Conservation (phyloP, 1,140 invertebrate species). For the Drosophila parvula region DNA sequence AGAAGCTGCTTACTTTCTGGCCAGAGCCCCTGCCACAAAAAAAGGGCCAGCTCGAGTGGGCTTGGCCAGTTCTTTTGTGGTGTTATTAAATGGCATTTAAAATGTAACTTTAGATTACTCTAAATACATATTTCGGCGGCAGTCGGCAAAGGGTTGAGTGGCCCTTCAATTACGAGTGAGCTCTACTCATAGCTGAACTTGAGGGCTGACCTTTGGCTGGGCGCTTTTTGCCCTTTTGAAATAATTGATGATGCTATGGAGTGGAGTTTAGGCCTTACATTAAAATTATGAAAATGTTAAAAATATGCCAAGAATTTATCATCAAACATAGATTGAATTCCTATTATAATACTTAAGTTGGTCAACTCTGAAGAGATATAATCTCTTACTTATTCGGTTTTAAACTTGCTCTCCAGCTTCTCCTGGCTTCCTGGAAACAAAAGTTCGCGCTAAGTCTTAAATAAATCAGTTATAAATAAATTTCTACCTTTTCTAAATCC, state of each 20-base stretch:
- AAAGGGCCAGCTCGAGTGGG: slow-evolving; percentile 27
- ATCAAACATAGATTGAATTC: too few relatives aligned
- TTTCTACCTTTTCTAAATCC: slow-evolving; percentile 23
- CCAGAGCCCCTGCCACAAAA: slow-evolving; percentile 20
- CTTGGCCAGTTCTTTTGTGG: slow-evolving; percentile 72
- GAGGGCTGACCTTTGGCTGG: slow-evolving; percentile 14
- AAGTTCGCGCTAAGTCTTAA: slow-evolving; percentile 1
- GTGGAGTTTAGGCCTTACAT: too few relatives aligned
- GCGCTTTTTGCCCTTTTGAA: background rate
- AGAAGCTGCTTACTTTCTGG: slow-evolving; percentile 59
- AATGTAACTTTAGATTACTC: slow-evolving; percentile 74
- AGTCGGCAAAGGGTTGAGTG: slow-evolving; percentile 30
- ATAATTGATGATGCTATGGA: background rate
- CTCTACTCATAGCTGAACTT: slow-evolving; percentile 16
- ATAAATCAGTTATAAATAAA: slow-evolving; percentile 18
- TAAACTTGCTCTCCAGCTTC: background rate
- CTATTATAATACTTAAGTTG: too few relatives aligned
- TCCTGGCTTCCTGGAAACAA: background rate
- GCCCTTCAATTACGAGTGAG: slow-evolving; percentile 34
- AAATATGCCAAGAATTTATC: background rate
- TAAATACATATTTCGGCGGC: slow-evolving; percentile 45
- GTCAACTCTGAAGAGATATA: background rate
- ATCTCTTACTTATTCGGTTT: background rate
- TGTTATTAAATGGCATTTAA: slow-evolving; percentile 80
- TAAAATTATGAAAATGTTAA: background rate